Base-by-base conservation (phyloP, 2,888 invertebrate genomes). In the Drosophila mimetica region DNA sequence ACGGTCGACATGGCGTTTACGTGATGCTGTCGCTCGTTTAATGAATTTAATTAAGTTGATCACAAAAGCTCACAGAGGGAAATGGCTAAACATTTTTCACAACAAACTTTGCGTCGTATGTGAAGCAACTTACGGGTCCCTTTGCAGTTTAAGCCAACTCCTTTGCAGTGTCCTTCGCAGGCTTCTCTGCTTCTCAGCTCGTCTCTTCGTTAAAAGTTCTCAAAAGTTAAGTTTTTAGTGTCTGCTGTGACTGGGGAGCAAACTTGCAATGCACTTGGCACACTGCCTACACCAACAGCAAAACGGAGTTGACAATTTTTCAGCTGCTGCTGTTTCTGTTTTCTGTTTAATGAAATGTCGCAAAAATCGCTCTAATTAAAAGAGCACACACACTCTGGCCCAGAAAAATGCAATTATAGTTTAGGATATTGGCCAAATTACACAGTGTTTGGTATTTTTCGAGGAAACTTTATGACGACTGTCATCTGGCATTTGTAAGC, bases 1-100 rank as follows among this genome's bases (percentile, higher is more conserved):
- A 28, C 13, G 42, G 30, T n/a, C 52, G 58, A 41, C 69, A 50
- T 53, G 70, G 54, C 77, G 79, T 69, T 72, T 72, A 77, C 79
- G 70, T 71, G 69, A 75, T 76, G 73, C 69, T 70, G 73, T 73
- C 50, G 41, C 53, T 30, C 66, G 55, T 69, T 72, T 77, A 84
- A 84, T 81, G 77, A 84, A 84, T 84, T 84, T 81, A 84, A 86
- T 84, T 86, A 86, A 81, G 83, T 83, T 78, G 78, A 85, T 82
- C 78, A 70, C 76, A 72, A 81, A 77, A 75, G 69, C 65, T 30
- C 30, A 30, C 3, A 59, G 55, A 58, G 69, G 69, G 63, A 72
- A 83, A 83, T 63, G 69, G 50, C 70, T 73, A 75, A 83, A 59
- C 78, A 86, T 71, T 73, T 80, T 64, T 64, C 71, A 52, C 66